These are phyloP conservation scores for Cylindroiulus punctatus DNA, from an alignment of 2,888 invertebrate species.

Conservation along the genomic window DNA sequence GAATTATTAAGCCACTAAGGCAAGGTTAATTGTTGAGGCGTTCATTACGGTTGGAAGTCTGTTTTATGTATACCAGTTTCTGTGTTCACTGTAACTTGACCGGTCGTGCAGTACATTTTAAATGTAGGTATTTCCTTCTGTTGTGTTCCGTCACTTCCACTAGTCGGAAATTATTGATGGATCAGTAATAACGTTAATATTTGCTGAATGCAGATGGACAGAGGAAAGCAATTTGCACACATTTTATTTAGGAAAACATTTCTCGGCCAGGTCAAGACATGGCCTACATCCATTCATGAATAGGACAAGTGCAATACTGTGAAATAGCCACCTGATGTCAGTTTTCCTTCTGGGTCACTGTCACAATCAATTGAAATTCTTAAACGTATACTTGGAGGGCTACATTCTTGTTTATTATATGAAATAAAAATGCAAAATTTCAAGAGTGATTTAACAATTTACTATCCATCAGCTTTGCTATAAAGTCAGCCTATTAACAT, in stretches of 20 bases:
- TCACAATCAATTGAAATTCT: no score
- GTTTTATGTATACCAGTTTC: not conserved
- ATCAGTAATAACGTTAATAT: not conserved
- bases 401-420: no score
- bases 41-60: not conserved
- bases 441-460: no score
- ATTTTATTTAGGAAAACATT: not conserved
- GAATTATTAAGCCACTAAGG: not conserved
- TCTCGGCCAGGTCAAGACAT: not conserved
- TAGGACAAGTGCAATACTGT: conserved; percentile 11
- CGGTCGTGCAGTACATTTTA: not conserved
- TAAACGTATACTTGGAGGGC: no score
- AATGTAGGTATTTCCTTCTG: no score
- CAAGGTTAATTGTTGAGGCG: not conserved
- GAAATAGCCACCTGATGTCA: not conserved
- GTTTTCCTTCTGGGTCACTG: no score
- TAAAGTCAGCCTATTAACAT: no score
- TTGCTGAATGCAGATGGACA: not conserved
- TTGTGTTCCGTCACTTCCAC: not conserved
- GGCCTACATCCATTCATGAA: not conserved
- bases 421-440: no score
- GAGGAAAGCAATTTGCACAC: not conserved
- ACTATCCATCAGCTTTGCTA: no score
- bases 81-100: conserved; percentile 18
- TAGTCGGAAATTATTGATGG: conserved; percentile 4